phyloP scores from a whole-genome alignment of 2,797 vertebrate species.

The Clamator glandarius region DNA sequence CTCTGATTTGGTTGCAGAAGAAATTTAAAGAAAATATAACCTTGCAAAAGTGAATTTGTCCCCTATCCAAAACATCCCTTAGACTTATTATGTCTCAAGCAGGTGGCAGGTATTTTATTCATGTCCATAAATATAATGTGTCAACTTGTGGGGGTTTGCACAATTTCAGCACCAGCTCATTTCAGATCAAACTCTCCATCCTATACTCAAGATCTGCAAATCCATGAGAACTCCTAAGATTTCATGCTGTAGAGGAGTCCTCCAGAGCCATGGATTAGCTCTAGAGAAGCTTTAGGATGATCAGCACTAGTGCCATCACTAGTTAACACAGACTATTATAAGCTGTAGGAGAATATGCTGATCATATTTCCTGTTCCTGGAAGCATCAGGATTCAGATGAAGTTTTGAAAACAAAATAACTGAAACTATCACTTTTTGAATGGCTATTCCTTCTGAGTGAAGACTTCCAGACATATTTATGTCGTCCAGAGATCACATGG shows the following conservation, averaged over 20 bases:
- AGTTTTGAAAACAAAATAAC: not conserved
- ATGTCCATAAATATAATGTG: not conserved
- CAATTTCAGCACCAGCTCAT: not conserved
- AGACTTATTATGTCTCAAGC: not conserved
- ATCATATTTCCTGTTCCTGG: not conserved
- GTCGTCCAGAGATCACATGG: not conserved
- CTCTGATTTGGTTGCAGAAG: not conserved
- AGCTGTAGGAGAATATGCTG: not conserved
- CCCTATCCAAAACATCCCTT: not conserved
- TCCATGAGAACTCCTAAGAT: not conserved
- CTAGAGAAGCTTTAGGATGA: not conserved
- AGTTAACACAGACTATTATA: accelerated
- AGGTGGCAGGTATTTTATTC: not conserved
- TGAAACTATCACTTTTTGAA: not conserved
- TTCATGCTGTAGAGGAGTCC: not conserved
- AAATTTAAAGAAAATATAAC: not conserved
- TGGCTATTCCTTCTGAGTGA: not conserved
- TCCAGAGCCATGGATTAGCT: not conserved
- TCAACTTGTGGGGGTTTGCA: not conserved
- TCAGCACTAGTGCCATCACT: not conserved
- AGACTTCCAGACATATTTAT: not conserved
- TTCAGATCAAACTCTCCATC: not conserved
- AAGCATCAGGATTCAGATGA: not conserved
- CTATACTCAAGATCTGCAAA: not conserved
- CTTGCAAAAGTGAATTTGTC: not conserved